Evolutionary conservation across 2,113 vertebrate genomes (phyloP).

Genomic region (Tyrannus savana): DNA sequence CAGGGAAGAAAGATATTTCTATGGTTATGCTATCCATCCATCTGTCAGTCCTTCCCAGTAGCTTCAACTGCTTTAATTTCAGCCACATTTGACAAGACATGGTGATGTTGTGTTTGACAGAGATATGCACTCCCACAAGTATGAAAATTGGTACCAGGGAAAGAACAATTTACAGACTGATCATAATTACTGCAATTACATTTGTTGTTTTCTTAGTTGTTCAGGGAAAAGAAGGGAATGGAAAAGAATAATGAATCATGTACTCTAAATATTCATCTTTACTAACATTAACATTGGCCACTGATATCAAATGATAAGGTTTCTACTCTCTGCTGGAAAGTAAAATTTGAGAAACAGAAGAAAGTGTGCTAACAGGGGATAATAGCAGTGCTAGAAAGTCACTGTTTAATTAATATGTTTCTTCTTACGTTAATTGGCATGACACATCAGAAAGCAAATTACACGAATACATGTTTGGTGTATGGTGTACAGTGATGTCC

Average conservation of each 20-base stretch:
- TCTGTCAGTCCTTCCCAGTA: not conserved
- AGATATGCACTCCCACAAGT: not conserved
- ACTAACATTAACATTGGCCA: not conserved
- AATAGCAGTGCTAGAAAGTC: not conserved
- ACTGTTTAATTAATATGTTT: constrained; percentile 21
- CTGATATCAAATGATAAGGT: not conserved
- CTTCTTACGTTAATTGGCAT: not conserved
- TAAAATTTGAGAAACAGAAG: not conserved
- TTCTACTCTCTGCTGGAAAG: constrained; percentile 11
- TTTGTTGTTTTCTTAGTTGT: constrained; percentile 45
- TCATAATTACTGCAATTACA: constrained; percentile 44
- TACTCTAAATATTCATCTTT: constrained; percentile 38
- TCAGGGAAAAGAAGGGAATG: not conserved
- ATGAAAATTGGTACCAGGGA: constrained; percentile 8
- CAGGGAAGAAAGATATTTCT: not conserved
- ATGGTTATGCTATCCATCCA: not conserved
- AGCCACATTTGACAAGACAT: not conserved
- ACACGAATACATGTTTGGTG: not conserved
- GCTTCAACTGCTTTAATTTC: constrained; percentile 1
- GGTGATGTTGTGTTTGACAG: constrained; percentile 1
- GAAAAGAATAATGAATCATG: constrained; percentile 36
- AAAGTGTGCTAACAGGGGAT: not conserved
- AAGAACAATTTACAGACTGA: constrained; percentile 23
- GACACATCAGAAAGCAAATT: not conserved
- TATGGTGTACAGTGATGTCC: not conserved